These are phyloP conservation scores for Apamea crenata DNA, from an alignment of 2,888 invertebrate genomes.

Conservation along the genomic window DNA sequence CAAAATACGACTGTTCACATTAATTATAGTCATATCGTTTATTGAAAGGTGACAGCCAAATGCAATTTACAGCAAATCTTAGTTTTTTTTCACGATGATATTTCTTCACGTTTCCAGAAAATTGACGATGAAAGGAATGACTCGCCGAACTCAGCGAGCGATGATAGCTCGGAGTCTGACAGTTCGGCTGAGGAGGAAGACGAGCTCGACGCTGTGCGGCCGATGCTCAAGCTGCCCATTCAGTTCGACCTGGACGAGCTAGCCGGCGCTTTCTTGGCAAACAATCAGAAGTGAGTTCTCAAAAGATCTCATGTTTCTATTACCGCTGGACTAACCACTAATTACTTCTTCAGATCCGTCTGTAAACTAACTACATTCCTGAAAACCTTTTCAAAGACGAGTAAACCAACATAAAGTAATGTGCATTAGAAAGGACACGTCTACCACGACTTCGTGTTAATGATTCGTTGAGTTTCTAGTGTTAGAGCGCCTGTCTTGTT, in stretches of 20 bases:
- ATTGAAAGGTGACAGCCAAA: neutral
- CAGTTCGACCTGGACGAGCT: slow-evolving; percentile 96
- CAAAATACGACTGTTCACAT: neutral
- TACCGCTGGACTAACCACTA: neutral
- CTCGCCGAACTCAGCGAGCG: slow-evolving; percentile 79
- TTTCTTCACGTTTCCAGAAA: slow-evolving; percentile 79
- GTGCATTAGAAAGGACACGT: neutral
- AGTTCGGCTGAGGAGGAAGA: slow-evolving; percentile 91
- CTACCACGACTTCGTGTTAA: neutral
- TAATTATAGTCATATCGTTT: neutral
- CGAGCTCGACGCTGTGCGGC: slow-evolving; percentile 90
- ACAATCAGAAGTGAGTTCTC: slow-evolving; percentile 91
- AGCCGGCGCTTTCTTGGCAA: slow-evolving; percentile 93
- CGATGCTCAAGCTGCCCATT: slow-evolving; percentile 93
- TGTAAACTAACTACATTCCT: neutral
- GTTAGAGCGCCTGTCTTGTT: slow-evolving; percentile 11
- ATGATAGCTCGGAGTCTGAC: slow-evolving; percentile 90
- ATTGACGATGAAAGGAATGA: slow-evolving; percentile 85
- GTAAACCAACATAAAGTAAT: neutral
- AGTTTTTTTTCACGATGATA: neutral
- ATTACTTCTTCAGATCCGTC: neutral
- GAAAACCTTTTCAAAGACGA: neutral
- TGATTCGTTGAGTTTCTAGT: neutral
- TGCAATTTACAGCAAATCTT: neutral
- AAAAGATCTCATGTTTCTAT: neutral